Percentiles rank a stretch among this genome's conserved stretches.
phyloP scores from a whole-genome alignment of 2,113 vertebrate species.

The Porphyrio hochstetteri region DNA sequence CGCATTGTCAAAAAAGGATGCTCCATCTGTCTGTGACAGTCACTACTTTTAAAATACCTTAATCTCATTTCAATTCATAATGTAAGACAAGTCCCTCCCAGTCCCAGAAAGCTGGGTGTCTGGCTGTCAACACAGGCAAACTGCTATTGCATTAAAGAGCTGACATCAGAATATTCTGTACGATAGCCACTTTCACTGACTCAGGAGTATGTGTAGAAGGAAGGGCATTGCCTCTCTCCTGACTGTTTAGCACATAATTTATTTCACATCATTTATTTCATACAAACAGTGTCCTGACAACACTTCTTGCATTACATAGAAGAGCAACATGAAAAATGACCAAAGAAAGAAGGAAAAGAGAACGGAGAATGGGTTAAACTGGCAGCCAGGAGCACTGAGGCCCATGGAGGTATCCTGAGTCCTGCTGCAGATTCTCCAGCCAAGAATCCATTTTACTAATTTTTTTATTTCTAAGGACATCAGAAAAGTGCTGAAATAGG shows the following conservation, averaged over 20 bases:
- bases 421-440: background rate
- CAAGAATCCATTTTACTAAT: background rate
- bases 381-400: background rate
- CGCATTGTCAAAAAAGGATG: background rate
- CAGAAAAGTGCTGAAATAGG: constrained; percentile 23
- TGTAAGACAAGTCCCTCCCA: background rate
- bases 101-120: background rate
- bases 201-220: background rate
- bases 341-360: background rate
- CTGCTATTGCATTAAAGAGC: background rate
- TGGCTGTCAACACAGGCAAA: background rate
- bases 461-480: background rate
- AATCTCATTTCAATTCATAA: background rate
- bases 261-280: background rate
- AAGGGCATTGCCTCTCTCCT: background rate
- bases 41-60: background rate
- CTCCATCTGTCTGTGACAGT: background rate
- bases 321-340: background rate
- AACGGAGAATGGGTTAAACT: background rate
- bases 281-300: background rate
- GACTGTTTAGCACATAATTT: background rate
- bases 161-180: background rate
- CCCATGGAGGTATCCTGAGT: background rate
- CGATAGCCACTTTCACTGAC: background rate
- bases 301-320: background rate